phyloP scores from a whole-genome alignment of 2,888 invertebrate genomes.

The Yponomeuta evonymella region DNA sequence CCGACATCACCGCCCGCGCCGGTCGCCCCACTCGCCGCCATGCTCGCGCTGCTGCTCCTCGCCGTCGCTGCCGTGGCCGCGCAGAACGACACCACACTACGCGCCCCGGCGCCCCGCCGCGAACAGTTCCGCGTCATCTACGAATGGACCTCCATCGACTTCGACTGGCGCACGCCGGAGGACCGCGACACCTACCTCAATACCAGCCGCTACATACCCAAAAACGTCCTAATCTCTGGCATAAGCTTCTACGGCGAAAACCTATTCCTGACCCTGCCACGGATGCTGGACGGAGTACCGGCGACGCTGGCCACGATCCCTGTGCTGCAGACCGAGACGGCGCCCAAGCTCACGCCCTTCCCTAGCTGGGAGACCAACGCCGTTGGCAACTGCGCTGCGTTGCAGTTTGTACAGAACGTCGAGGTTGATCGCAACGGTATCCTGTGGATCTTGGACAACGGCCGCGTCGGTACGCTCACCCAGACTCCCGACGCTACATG shows the following conservation, averaged over 20 bases:
- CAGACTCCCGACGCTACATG: slow-evolving; percentile 74
- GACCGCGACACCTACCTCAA: slow-evolving; percentile 71
- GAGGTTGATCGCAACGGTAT: slow-evolving; percentile 83
- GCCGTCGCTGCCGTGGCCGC: slow-evolving; percentile 59
- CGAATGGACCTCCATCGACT: slow-evolving; percentile 84
- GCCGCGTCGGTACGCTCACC: slow-evolving; percentile 78
- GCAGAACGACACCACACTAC: slow-evolving; percentile 48
- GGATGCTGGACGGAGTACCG: slow-evolving; percentile 83
- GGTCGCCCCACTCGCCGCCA: slow-evolving; percentile 33
- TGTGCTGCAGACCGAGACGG: slow-evolving; percentile 63
- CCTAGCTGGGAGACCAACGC: slow-evolving; percentile 83
- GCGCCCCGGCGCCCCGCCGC: slow-evolving; percentile 48
- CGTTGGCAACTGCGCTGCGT: slow-evolving; percentile 79
- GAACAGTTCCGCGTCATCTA: slow-evolving; percentile 81
- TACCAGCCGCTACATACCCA: slow-evolving; percentile 78
- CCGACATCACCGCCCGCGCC: slow-evolving; percentile 44
- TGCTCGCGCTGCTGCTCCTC: slow-evolving; percentile 49
- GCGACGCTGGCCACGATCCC: slow-evolving; percentile 80
- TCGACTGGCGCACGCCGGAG: slow-evolving; percentile 79
- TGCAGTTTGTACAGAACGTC: slow-evolving; percentile 85
- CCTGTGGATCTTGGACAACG: slow-evolving; percentile 83
- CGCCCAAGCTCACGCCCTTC: slow-evolving; percentile 79
- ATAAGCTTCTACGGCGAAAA: slow-evolving; percentile 80
- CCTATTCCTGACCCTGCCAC: slow-evolving; percentile 81
- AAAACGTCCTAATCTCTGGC: slow-evolving; percentile 81